Evolutionary conservation across 1,140 invertebrate species (phyloP).

Genomic region (Conus ventricosus): DNA sequence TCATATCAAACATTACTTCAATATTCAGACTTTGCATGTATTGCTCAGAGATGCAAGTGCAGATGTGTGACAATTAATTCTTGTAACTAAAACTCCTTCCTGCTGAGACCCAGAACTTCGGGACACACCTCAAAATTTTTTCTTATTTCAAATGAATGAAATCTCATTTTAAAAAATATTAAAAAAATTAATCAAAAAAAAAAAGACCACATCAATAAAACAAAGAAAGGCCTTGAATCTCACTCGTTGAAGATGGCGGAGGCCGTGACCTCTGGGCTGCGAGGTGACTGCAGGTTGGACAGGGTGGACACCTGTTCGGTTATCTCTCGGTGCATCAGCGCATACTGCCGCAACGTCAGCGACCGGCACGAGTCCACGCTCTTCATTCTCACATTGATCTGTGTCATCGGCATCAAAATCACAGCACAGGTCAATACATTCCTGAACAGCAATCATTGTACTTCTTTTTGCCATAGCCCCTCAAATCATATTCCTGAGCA

Average conservation of each 20-base stretch:
- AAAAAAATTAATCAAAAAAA: not conserved
- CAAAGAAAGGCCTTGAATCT: slow-evolving; percentile 12
- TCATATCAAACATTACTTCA: no score
- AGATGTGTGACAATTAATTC: no score
- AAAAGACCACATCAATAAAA: not conserved
- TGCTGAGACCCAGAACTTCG: no score
- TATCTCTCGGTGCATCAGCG: slow-evolving; percentile 70
- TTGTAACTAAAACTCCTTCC: no score
- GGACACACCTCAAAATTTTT: no score
- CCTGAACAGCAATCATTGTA: no score
- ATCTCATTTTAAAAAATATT: not conserved
- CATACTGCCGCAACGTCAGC: slow-evolving; percentile 79
- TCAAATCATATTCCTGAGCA: no score
- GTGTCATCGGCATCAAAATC: slow-evolving; percentile 14
- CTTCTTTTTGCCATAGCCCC: no score
- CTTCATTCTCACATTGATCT: slow-evolving; percentile 61
- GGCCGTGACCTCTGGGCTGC: slow-evolving; percentile 53
- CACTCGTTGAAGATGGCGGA: slow-evolving; percentile 64
- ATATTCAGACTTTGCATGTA: no score
- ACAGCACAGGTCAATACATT: not conserved
- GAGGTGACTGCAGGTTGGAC: slow-evolving; percentile 29
- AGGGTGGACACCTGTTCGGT: slow-evolving; percentile 64
- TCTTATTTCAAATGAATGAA: no score
- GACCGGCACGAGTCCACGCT: slow-evolving; percentile 78
- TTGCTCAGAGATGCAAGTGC: no score